A percentile compares a stretch with the other conserved stretches of the same genome.
phyloP scores from a whole-genome alignment of 2,797 vertebrate species.

The Syndactyla subalaris region DNA sequence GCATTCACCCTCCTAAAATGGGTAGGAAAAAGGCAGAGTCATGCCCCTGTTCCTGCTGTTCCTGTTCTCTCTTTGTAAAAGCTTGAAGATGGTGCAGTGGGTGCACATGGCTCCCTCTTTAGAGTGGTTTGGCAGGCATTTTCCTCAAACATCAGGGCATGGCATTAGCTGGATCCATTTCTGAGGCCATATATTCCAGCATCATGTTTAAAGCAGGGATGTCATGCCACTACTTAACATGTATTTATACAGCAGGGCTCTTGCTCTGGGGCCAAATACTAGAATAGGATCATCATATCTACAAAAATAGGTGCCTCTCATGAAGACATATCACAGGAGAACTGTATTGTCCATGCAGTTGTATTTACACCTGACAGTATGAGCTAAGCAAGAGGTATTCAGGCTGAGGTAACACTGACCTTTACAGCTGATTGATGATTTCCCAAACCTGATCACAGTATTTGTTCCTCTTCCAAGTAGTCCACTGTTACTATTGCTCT shows the following conservation, averaged over 20 bases:
- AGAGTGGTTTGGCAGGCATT: background rate
- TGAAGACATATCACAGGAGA: slow-evolving; percentile 9
- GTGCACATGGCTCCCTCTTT: background rate
- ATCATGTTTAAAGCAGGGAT: background rate
- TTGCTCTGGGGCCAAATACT: slow-evolving; percentile 13
- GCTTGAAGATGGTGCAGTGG: background rate
- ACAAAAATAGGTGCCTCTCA: slow-evolving; percentile 43
- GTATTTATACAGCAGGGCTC: background rate
- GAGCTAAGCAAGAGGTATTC: slow-evolving; percentile 29
- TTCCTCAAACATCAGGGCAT: background rate
- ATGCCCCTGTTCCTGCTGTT: background rate
- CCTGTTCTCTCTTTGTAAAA: background rate
- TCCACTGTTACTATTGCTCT: slow-evolving; percentile 26
- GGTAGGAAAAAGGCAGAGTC: slow-evolving; percentile 43
- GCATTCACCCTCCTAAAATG: slow-evolving; percentile 47
- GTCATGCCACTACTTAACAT: background rate
- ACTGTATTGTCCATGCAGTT: slow-evolving; percentile 7
- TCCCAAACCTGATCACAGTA: background rate
- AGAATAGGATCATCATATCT: background rate
- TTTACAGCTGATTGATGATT: slow-evolving; percentile 62
- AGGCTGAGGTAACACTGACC: slow-evolving; percentile 16
- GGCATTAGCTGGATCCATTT: background rate
- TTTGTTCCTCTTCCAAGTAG: slow-evolving; percentile 42
- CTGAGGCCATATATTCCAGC: background rate
- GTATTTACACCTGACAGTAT: slow-evolving; percentile 38